phyloP scores from a whole-genome alignment of 1,140 invertebrate genomes.

The Thalassaphorura encarpata region DNA sequence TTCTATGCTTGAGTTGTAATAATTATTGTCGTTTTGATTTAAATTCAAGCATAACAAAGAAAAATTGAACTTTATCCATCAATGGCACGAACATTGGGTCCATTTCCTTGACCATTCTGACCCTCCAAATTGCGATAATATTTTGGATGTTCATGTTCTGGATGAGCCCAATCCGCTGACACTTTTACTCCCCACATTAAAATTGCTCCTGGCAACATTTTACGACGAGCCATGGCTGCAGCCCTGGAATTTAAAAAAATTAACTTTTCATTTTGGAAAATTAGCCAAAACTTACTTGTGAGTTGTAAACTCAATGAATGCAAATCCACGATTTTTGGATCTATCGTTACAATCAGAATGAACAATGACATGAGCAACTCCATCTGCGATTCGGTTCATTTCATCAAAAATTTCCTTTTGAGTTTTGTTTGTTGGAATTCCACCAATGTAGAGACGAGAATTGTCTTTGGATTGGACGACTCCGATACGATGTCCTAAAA shows the following conservation, averaged over 20 bases:
- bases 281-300: constrained; percentile 41
- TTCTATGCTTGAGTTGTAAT: no score
- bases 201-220: constrained; percentile 58
- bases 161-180: constrained; percentile 74
- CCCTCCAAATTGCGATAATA: no score
- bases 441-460: constrained; percentile 69
- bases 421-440: constrained; percentile 60
- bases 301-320: constrained; percentile 72
- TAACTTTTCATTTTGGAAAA: neutral
- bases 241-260: constrained; percentile 38
- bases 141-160: no score
- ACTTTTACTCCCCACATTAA: constrained; percentile 60
- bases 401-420: constrained; percentile 58
- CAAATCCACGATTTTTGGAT: constrained; percentile 65
- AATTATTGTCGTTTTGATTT: no score
- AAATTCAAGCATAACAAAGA: no score
- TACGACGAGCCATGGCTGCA: constrained; percentile 68
- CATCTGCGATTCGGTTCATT: constrained; percentile 55
- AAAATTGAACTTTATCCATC: no score
- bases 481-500: constrained; percentile 49
- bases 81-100: no score
- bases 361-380: constrained; percentile 60
- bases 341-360: constrained; percentile 56
- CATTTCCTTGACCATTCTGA: no score
- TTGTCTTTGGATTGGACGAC: constrained; percentile 75